Evolutionary conservation across 2,113 vertebrate genomes (phyloP).

Genomic region (Salvelinus alpinus): DNA sequence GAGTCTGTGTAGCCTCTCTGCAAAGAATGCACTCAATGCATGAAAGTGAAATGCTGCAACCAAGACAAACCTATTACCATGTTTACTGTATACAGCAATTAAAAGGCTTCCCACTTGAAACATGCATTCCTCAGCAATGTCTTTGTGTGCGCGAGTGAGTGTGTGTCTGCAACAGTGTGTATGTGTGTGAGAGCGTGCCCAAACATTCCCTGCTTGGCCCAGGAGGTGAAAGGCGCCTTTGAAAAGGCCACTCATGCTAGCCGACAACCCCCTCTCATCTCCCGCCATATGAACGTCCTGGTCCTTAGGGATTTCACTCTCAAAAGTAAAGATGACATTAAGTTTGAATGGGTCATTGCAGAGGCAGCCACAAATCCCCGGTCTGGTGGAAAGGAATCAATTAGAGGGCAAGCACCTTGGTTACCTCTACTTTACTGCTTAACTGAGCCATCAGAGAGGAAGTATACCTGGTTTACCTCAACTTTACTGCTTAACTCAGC

Average conservation of each 20-base stretch:
- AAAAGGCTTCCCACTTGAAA: conserved; percentile 32
- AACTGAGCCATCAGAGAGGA: too few relatives aligned
- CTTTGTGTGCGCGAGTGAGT: not conserved
- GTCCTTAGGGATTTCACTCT: conserved; percentile 58
- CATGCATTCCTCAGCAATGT: conserved; percentile 17
- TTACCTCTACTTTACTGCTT: conserved; percentile 60
- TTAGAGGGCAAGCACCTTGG: conserved; percentile 79
- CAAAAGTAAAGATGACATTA: conserved; percentile 63
- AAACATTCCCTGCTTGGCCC: conserved; percentile 4
- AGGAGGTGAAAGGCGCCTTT: conserved; percentile 11
- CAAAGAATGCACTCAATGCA: conserved; percentile 50
- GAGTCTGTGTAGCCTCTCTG: conserved; percentile 12
- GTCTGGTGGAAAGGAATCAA: conserved; percentile 59
- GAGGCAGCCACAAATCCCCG: conserved; percentile 66
- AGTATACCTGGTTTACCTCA: too few relatives aligned
- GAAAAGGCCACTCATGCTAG: conserved; percentile 15
- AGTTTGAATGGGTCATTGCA: conserved; percentile 78
- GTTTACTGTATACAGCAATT: conserved; percentile 50
- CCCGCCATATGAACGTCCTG: conserved; percentile 5
- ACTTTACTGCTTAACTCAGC: conserved; percentile 6
- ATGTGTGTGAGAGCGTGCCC: not conserved
- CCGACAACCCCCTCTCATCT: not conserved
- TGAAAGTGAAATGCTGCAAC: not conserved
- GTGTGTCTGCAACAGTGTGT: not conserved
- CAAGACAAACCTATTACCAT: conserved; percentile 29